These are phyloP conservation scores for Microhierax caerulescens DNA, from an alignment of 2,797 vertebrate genomes.

Conservation along the genomic window DNA sequence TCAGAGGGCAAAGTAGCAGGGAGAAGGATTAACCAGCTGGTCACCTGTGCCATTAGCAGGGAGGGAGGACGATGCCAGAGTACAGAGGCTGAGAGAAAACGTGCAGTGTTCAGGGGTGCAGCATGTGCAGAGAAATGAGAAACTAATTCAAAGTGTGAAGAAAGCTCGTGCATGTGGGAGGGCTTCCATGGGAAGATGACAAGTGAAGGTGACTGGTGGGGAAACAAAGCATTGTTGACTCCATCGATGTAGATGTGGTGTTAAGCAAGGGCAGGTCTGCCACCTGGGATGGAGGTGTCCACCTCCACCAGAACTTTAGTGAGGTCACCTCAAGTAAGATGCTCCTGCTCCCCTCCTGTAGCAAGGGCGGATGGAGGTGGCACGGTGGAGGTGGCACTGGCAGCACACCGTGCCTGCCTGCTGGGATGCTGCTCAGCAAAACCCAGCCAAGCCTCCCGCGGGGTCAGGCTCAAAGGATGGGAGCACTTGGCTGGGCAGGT, in stretches of 20 bases:
- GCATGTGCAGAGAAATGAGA: not conserved
- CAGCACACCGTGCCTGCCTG: not conserved
- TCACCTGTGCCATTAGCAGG: not conserved
- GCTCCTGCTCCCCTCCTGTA: not conserved
- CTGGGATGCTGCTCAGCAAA: not conserved
- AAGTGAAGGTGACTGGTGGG: not conserved
- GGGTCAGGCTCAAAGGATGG: not conserved
- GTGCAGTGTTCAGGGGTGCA: not conserved
- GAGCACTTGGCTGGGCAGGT: rapidly evolving
- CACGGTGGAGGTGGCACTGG: not conserved
- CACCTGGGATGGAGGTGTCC: not conserved
- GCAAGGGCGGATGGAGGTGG: not conserved
- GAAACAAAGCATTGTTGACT: not conserved
- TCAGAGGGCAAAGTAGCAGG: not conserved
- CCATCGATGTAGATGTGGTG: not conserved
- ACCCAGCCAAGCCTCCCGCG: rapidly evolving
- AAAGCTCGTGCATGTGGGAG: rapidly evolving
- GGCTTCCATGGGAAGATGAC: not conserved
- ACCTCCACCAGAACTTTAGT: not conserved
- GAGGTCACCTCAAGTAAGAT: not conserved
- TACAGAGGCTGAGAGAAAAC: not conserved
- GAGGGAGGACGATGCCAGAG: not conserved
- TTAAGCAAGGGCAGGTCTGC: not conserved
- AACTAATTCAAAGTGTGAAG: not conserved
- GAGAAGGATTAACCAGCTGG: not conserved